Evolutionary conservation across 2,113 vertebrate genomes (phyloP).

Genomic region (Oncorhynchus tshawytscha): DNA sequence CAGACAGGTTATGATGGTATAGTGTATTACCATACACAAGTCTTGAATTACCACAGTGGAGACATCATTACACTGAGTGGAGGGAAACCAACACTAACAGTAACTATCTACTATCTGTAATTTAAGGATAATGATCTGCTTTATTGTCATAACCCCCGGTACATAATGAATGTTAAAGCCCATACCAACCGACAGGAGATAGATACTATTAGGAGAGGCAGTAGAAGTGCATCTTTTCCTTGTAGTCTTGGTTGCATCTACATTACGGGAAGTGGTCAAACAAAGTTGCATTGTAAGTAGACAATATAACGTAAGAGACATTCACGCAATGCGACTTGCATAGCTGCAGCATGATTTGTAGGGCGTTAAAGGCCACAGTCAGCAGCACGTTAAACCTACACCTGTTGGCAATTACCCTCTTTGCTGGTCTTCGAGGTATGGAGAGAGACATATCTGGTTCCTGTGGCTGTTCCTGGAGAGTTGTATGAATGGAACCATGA

Average conservation of each 20-base stretch:
- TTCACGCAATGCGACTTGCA: too few species aligned
- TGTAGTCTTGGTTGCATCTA: neutral
- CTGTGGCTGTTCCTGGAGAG: neutral
- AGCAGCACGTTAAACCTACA: constrained; percentile 55
- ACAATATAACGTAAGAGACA: too few species aligned
- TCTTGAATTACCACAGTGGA: constrained; percentile 84
- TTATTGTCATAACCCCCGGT: too few species aligned
- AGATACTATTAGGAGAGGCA: too few species aligned
- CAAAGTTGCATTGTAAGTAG: neutral
- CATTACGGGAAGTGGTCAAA: neutral
- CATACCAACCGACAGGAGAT: too few species aligned
- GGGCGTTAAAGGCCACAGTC: constrained; percentile 59
- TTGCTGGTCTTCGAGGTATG: constrained; percentile 51
- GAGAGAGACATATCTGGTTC: constrained; percentile 22
- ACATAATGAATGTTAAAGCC: too few species aligned
- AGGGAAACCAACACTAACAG: constrained; percentile 6
- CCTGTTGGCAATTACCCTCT: constrained; percentile 73
- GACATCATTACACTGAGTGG: constrained; percentile 73
- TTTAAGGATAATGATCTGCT: too few species aligned
- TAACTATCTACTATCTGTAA: too few species aligned
- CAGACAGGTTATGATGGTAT: constrained; percentile 90
- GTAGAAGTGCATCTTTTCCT: too few species aligned
- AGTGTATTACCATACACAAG: constrained; percentile 84
- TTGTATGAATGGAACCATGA: constrained; percentile 21
- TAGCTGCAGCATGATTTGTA: constrained; percentile 39